Conservation (phyloP, 2,888 invertebrate genomes). For the Tipula confusa region DNA sequence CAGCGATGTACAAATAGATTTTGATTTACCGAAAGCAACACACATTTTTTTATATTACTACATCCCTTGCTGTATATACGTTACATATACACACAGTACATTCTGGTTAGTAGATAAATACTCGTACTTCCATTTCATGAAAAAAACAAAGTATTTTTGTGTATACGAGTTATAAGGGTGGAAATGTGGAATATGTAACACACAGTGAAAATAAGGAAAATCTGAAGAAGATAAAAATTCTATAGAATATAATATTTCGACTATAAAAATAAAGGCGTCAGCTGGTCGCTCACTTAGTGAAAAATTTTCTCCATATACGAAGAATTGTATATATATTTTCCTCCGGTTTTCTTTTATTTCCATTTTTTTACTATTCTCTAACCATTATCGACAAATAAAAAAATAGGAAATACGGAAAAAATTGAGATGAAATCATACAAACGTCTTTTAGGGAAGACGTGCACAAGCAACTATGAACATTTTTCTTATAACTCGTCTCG, state of each 20-base stretch:
- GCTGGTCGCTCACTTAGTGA: conserved; percentile 49
- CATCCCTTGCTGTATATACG: background rate
- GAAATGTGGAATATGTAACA: no score
- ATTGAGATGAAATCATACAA: conserved; percentile 9
- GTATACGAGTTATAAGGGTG: background rate
- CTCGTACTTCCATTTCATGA: background rate
- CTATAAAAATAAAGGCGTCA: conserved; percentile 40
- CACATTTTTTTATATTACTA: background rate
- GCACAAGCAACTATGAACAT: background rate
- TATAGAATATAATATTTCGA: background rate
- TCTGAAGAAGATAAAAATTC: background rate
- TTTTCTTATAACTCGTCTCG: background rate
- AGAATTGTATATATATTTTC: background rate
- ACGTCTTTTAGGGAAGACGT: background rate
- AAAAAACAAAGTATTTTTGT: background rate
- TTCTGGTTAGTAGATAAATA: background rate
- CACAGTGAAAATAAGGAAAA: background rate
- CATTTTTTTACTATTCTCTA: background rate
- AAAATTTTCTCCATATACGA: conserved; percentile 41
- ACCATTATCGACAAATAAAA: conserved; percentile 14
- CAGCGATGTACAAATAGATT: background rate
- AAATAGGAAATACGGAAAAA: background rate
- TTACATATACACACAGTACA: background rate
- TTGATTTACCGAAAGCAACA: background rate
- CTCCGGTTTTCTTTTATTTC: background rate